Base-by-base conservation (phyloP, 30 jellyfish, hydroid and myxozoan genomes). In the Aurelia coerulea region DNA sequence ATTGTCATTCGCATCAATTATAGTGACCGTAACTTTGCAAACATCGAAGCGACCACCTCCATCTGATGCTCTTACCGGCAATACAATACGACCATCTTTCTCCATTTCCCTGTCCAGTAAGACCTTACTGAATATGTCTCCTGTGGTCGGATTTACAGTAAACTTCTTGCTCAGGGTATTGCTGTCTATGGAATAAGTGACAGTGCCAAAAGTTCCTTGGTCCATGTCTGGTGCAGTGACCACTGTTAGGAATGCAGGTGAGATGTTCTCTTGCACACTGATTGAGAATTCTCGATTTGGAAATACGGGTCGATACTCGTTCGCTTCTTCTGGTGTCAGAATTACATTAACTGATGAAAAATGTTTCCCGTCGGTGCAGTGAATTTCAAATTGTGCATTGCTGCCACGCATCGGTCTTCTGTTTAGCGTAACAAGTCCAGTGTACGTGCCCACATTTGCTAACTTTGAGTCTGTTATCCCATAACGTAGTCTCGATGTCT, bases 21-120 rank as follows among this genome's bases (percentile, higher is more conserved):
- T 86, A 34, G 74, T 83, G 65, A 95, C 73, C 73, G 67, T 59
- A 62, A 87, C 87, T 18, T 87, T 70, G 85, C 87, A 52, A 31
- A 66, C 51, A 9, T 81, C 91, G 81, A 95, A 94, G 63, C 72
- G 80, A 29, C 99, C 99, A 31, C 99, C 99, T 8, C 79, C 91
- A 74, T 94, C 99, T 15, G 93, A 65, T 6, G 97, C 99, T 14
- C 99, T 89, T 18, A 91, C 71, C 0, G 98, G 98, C 17, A 90
- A 39, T 10, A 81, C 65, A 34, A 72, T 18, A 15, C 52, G 82
- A 15, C 90, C 88, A 34, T 63, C 83, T 29, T 41, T 75, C 16
- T 79, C 88, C 4, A 59, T 41, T 81, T 95, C 99, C 58, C 99
- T 42, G 89, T 95, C 99, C 49, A 95, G 62, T 34, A 94, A 39